Base-by-base conservation (phyloP, 2,113 vertebrate genomes). In the Silurus meridionalis region DNA sequence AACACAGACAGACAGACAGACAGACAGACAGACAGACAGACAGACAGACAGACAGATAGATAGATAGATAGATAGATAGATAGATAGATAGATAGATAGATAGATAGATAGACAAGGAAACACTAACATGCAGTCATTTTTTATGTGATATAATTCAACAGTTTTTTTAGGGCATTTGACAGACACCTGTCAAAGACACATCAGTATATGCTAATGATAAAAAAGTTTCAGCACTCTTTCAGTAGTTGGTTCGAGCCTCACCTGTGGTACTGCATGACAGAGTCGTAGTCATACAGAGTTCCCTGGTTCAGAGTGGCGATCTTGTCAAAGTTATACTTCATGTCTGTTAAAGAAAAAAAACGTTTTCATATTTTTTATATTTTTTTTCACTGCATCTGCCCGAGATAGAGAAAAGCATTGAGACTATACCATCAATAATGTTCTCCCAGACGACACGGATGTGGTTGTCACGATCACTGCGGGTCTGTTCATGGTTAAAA, bases 401-500 rank as follows among this genome's bases (percentile, higher is more conserved):
- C 21, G 8, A 21, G 37, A 71, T 6, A 71, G 14, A 48, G 0
- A 19, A 72, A 46, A 72, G 48, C 9, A 1, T 14, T 67, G 8
- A 15, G 48, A 72, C 69, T 72, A 10, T 72, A 72, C 69, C 8
- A 1, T 72, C 69, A 48, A 48, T 72, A 28, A 93, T 90, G 82
- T 92, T 92, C 3, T 92, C 80, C 88, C 87, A 88, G 69, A 86
- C 6, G 57, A 93, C 82, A 5, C 14, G 64, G 69, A 93, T 87
- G 80, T 93, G 86, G 15, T 83, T 37, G 83, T 92, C 91, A 48
- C 92, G 87, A 88, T 93, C 92, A 57, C 15, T 87, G 82, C 92
- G 89, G n/a, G 84, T 86, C 60, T 93, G 92, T 63, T 93, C 92
- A 9, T 93, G 92, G 83, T 92, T 89, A 71, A 93, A 92, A 13